Base-by-base conservation (phyloP, 53 echinoderm and acorn worm genomes). In the Antedon mediterranea region DNA sequence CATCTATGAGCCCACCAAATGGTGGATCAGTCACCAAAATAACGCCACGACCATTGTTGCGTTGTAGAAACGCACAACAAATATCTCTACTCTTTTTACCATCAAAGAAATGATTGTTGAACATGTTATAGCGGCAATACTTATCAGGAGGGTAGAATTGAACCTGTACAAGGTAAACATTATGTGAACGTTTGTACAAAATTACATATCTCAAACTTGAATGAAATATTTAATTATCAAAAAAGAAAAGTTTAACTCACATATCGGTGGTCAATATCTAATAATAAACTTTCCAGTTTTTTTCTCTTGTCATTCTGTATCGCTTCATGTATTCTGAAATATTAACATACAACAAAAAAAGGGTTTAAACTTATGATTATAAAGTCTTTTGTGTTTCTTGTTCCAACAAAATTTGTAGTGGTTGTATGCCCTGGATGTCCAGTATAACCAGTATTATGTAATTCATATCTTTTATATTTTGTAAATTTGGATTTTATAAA, bases 101-200 rank as follows among this genome's bases (percentile, higher is more conserved):
- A 76, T 93, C 90, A 31, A 98, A 83, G 83, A 98, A 98, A 81
- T 86, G 82, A 43, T 98, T 78, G 82, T 98, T 98, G 85, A 93
- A 98, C 98, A 98, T 93, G 83, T 98, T 98, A 89, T 93, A 93
- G 5, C 92, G 85, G 34, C 98, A 90, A 88, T 84, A 98, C 57
- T 85, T 84, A 29, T 72, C 72, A 26, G 90, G 90, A 0, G 88
- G 88, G 75, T 89, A 93, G 33, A 98, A 98, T 75, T 98, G 93
- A 31, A 86, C 89, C 98, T 98, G 85, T 3, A 27, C 28, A 72
- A 32, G 11, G 37, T 4, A 37, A 37, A 37, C 37, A 37, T 37
- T 37, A 11, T 37, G 11, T 37, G 37, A 37, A 37, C n/a, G n/a
- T n/a, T n/a, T n/a, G n/a, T n/a, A n/a, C n/a, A n/a, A n/a, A n/a